Evolutionary conservation across 2,888 invertebrate genomes (phyloP), one percentile per base, ranked within the genome.

Genomic region (Zeuzera pyrina): DNA sequence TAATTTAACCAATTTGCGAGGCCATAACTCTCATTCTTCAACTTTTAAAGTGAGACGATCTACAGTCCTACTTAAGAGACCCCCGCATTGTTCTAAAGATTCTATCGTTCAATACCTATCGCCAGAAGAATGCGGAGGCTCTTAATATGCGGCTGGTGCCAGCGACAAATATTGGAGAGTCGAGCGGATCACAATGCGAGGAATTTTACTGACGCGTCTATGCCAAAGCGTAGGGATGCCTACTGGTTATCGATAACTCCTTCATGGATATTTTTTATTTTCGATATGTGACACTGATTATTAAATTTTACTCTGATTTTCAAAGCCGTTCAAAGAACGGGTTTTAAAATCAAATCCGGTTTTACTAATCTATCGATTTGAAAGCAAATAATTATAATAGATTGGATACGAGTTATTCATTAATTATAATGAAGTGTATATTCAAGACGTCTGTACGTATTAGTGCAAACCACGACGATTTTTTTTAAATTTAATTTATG

Each of bases 121-220:
- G 39, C 42, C 39, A 41, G 12, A 47, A 47, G 62, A 56, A 65
- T 61, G 57, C 52, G 49, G 37, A 44, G 42, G 47, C 47, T 48
- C 55, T 60, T 56, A 61, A 62, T 64, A 62, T 61, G 57, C 61
- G 55, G 48, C 35, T 38, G 44, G 39, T 29, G 42, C 41, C 38
- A 15, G 48, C 60, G 60, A 57, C 65, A 65, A 68, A 71, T 69
- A 71, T 67, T 52, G 56, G 49, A 41, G 42, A 52, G 41, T 41
- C 45, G 46, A 42, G 50, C 46, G 40, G 54, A 52, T 49, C 49
- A 52, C 49, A 57, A 64, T 65, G 65, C 52, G 24, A 19, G 63
- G 72, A 64, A 74, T 74, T 59, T 51, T 53, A 50, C 47, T 49
- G 50, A 39, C 52, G 50, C 52, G 53, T 56, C 51, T 51, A 52